These are phyloP conservation scores for Rhodeus uyekii DNA, from an alignment of 2,797 vertebrate species.

Conservation along the genomic window DNA sequence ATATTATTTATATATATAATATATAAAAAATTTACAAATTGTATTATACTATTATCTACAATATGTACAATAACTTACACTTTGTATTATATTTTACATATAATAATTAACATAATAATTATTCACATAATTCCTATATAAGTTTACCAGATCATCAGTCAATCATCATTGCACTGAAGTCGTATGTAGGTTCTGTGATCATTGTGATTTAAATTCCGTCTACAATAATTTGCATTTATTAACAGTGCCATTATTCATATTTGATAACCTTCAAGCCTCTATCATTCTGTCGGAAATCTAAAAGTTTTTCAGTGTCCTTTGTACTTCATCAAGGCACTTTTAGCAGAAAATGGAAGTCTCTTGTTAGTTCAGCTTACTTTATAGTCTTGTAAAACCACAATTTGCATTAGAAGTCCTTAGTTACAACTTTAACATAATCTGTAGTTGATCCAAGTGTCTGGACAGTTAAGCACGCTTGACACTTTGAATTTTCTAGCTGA, in stretches of 20 bases:
- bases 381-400: slow-evolving; percentile 6
- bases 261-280: neutral
- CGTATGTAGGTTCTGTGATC: neutral
- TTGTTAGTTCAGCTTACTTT: slow-evolving; percentile 1
- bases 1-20: no score
- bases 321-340: neutral
- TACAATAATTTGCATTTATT: neutral
- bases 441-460: neutral
- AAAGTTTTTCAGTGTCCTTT: neutral
- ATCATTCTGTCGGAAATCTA: neutral
- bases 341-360: neutral
- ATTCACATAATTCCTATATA: neutral
- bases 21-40: neutral
- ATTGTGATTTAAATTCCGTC: neutral
- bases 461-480: neutral
- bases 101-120: neutral
- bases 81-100: neutral
- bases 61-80: neutral
- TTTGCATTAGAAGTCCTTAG: neutral
- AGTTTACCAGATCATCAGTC: neutral
- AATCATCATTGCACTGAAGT: neutral
- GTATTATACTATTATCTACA: neutral
- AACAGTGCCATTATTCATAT: neutral
- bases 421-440: neutral
- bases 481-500: neutral